A percentile compares a stretch with the other conserved stretches of the same genome.
phyloP scores from a whole-genome alignment of 2,113 vertebrate genomes.

The Dasyurus viverrinus region DNA sequence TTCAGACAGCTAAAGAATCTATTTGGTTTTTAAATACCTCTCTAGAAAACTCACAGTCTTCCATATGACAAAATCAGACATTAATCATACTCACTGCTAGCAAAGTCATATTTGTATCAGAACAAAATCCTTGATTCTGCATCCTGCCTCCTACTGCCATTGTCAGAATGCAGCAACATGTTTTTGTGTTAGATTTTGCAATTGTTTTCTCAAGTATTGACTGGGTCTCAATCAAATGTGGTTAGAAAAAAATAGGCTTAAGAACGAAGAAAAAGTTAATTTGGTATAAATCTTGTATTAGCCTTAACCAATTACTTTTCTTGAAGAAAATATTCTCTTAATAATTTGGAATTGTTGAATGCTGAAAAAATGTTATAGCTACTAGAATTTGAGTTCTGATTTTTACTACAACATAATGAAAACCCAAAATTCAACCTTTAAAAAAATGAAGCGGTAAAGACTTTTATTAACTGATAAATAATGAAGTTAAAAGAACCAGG shows the following conservation, averaged over 20 bases:
- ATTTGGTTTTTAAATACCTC: constrained; percentile 8
- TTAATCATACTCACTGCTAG: not conserved
- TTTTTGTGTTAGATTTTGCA: not conserved
- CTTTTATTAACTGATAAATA: not conserved
- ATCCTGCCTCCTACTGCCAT: not conserved
- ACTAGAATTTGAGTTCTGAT: constrained; percentile 17
- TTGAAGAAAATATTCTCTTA: not conserved
- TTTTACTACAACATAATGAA: constrained; percentile 16
- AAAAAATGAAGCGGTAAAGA: not conserved
- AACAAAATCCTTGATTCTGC: not conserved
- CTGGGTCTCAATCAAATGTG: not conserved
- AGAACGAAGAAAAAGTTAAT: not conserved
- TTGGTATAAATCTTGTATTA: not conserved
- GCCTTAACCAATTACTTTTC: not conserved
- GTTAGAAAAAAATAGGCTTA: not conserved
- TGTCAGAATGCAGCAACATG: not conserved
- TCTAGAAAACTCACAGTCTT: not conserved
- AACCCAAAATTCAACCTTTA: not conserved
- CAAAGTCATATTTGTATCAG: not conserved
- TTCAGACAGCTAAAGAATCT: constrained; percentile 6
- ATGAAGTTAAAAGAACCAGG: not conserved
- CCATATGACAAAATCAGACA: not conserved
- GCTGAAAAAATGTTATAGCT: constrained; percentile 5
- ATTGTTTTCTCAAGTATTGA: not conserved
- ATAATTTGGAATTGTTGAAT: not conserved